Evolutionary conservation across 2,888 invertebrate genomes (phyloP), one percentile per base, ranked within the genome.

Genomic region (Cheilosia grossa): DNA sequence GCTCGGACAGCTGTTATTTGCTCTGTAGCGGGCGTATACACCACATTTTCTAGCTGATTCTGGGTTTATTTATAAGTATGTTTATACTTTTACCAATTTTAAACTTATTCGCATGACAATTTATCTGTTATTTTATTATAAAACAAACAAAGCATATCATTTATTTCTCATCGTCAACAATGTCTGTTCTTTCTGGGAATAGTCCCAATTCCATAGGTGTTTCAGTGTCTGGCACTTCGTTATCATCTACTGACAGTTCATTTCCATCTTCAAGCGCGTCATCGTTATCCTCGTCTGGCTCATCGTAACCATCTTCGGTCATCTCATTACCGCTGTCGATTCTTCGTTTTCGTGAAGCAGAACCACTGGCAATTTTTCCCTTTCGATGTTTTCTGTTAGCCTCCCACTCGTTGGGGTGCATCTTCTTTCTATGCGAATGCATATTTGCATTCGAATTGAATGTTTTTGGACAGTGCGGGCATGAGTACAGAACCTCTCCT

Each of bases 361-460:
- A 70, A n/a, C 63, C 70, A 21, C 53, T 24, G 10, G 58, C 81
- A 4, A 69, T 61, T 58, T 87, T 88, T 3, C 89, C 88, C 0
- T 88, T 70, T 2, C 89, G 88, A 19, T 88, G 89, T 47, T 88
- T 88, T 59, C 91, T 88, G 24, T 89, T 88, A 73, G 89, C 89
- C 64, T 89, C 91, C 81, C 90, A 92, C 88, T 92, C 91, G 44
- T 88, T 88, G 30, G 91, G 90, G 89, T 92, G 92, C 24, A 89
- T 88, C 70, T 91, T 91, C 73, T 91, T 91, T 53, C 91, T 89
- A 87, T 92, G 92, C 1, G 91, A 90, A 85, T 92, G 91, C 90
- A 91, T 91, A 80, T 92, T 92, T 2, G 91, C 91, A 88, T 91
- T 91, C 5, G 92, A 92, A 77, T 92, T 92, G 82, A 92, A 92